These are phyloP conservation scores for Leptinotarsa lineolata DNA, from an alignment of 1,140 invertebrate genomes.

Conservation along the genomic window DNA sequence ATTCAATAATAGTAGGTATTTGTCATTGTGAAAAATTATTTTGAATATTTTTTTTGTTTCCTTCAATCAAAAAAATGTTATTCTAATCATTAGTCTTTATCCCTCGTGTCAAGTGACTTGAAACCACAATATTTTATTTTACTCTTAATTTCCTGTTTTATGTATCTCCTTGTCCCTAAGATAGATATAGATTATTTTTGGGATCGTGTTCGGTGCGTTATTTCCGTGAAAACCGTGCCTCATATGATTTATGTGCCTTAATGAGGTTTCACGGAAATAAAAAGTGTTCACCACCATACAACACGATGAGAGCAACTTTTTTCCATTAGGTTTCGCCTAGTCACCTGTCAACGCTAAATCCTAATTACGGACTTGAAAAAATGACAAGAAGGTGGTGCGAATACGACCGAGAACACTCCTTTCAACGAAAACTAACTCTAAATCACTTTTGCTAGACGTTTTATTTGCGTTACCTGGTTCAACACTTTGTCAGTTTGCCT, in stretches of 20 bases:
- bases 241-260: neutral
- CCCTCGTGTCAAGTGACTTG: too few relatives aligned
- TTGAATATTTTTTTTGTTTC: too few relatives aligned
- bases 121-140: too few relatives aligned
- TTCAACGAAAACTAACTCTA: conserved; percentile 3
- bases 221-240: neutral
- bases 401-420: neutral
- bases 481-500: conserved; percentile 12
- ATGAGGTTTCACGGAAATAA: neutral
- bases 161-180: too few relatives aligned
- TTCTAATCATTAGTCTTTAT: too few relatives aligned
- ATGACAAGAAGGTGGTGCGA: conserved; percentile 1
- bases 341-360: conserved; percentile 15
- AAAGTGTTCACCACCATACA: neutral
- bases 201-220: too few relatives aligned
- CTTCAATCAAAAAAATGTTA: too few relatives aligned
- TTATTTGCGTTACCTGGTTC: conserved; percentile 10
- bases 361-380: conserved; percentile 8
- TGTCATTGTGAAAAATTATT: too few relatives aligned
- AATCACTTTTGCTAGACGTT: conserved; percentile 15
- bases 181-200: too few relatives aligned
- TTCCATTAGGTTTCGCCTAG: conserved; percentile 2
- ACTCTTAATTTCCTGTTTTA: too few relatives aligned
- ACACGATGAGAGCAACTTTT: conserved; percentile 4
- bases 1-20: too few relatives aligned